Evolutionary conservation across 2,113 vertebrate genomes (phyloP).

Genomic region (Chaenogobius annularis): DNA sequence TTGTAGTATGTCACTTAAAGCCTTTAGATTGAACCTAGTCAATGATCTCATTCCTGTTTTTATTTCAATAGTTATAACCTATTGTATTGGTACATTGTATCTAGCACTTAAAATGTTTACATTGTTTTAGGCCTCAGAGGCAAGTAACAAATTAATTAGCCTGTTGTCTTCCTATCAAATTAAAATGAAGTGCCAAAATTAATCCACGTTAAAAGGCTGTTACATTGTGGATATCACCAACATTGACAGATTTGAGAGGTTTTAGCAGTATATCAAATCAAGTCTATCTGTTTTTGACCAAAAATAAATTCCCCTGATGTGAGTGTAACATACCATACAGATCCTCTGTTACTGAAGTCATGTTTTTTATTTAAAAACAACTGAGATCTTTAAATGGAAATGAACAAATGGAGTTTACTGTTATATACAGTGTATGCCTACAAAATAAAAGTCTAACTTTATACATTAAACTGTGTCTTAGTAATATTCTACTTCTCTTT

Average conservation of each 20-base stretch:
- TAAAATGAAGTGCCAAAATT: slow-evolving; percentile 64
- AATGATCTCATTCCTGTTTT: slow-evolving; percentile 58
- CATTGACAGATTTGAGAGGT: slow-evolving; percentile 26
- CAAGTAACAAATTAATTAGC: slow-evolving; percentile 12
- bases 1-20: background rate
- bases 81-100: slow-evolving; percentile 43
- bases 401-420: slow-evolving; percentile 66
- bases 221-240: slow-evolving; percentile 17
- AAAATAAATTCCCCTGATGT: slow-evolving; percentile 55
- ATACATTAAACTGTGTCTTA: slow-evolving; percentile 56
- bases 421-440: slow-evolving; percentile 76
- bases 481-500: background rate
- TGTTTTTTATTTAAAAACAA: slow-evolving; percentile 37
- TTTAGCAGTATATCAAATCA: slow-evolving; percentile 21
- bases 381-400: slow-evolving; percentile 60
- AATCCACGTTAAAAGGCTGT: slow-evolving; percentile 38
- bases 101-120: slow-evolving; percentile 39
- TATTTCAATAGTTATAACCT: slow-evolving; percentile 31
- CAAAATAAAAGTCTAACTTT: slow-evolving; percentile 80
- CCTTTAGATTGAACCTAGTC: background rate
- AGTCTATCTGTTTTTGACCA: slow-evolving; percentile 57
- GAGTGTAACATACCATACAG: slow-evolving; percentile 53
- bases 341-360: slow-evolving; percentile 38
- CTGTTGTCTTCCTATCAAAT: slow-evolving; percentile 52
- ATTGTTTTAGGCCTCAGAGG: slow-evolving; percentile 18